These are phyloP conservation scores for Melinopterus prodromus DNA, from an alignment of 2,888 invertebrate genomes.

Conservation along the genomic window DNA sequence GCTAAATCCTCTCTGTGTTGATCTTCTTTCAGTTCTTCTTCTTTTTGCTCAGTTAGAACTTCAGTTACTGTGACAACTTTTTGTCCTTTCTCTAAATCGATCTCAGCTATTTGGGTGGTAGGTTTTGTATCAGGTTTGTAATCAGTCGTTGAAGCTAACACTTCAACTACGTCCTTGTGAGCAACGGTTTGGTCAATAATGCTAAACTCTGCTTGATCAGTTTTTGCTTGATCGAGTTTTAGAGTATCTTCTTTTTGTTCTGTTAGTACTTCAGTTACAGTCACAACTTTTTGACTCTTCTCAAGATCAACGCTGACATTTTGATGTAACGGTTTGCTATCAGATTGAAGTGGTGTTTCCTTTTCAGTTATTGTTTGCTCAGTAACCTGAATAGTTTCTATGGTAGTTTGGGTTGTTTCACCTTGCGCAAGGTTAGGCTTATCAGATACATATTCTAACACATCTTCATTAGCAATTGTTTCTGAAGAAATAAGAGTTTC, in stretches of 20 bases:
- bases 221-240: slow-evolving; percentile 45
- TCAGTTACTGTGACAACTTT: slow-evolving; percentile 49
- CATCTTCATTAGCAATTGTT: slow-evolving; percentile 46
- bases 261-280: slow-evolving; percentile 49
- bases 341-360: slow-evolving; percentile 52
- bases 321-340: slow-evolving; percentile 49
- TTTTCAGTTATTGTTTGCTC: slow-evolving; percentile 56
- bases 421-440: slow-evolving; percentile 50
- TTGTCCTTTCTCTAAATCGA: slow-evolving; percentile 49
- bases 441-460: slow-evolving; percentile 43
- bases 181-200: slow-evolving; percentile 44
- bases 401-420: slow-evolving; percentile 50
- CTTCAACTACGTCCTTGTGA: slow-evolving; percentile 50
- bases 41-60: slow-evolving; percentile 52
- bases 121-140: slow-evolving; percentile 48
- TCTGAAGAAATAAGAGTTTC: slow-evolving; percentile 52
- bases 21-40: slow-evolving; percentile 51
- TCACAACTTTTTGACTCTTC: slow-evolving; percentile 44
- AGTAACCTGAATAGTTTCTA: slow-evolving; percentile 50
- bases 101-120: slow-evolving; percentile 47
- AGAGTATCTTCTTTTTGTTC: slow-evolving; percentile 55
- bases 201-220: not conserved
- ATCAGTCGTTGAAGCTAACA: slow-evolving; percentile 42
- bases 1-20: slow-evolving; percentile 49
- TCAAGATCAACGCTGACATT: slow-evolving; percentile 45